Conservation (phyloP, 1,140 invertebrate species). For the Aradophagus sp. region DNA sequence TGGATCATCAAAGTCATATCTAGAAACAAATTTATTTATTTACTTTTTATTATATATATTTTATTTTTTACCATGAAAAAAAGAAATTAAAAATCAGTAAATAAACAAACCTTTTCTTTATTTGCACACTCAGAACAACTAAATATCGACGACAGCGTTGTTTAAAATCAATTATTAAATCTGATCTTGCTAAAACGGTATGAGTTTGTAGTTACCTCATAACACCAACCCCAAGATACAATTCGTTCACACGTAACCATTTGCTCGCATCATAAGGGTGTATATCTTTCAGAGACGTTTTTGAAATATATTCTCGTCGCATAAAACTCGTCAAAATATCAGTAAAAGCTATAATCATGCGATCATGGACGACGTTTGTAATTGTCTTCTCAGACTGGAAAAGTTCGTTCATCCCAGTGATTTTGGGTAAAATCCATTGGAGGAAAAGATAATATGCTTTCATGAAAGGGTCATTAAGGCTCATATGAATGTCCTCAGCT, state of each 20-base stretch:
- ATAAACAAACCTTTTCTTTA: slow-evolving; percentile 1
- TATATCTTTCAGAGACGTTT: background rate
- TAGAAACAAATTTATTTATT: no score
- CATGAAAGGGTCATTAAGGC: slow-evolving; percentile 16
- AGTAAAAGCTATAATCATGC: background rate
- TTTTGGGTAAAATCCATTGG: slow-evolving; percentile 13
- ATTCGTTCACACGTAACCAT: background rate
- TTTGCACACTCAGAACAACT: background rate
- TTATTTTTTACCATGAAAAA: no score
- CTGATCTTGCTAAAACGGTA: background rate
- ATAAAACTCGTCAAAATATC: slow-evolving; percentile 8
- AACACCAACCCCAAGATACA: slow-evolving; percentile 13
- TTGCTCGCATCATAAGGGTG: background rate
- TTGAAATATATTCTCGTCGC: background rate
- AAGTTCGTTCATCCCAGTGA: slow-evolving; percentile 7
- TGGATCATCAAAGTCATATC: no score
- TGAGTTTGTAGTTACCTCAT: background rate
- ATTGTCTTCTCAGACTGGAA: slow-evolving; percentile 17
- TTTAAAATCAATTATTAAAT: slow-evolving; percentile 1
- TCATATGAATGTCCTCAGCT: slow-evolving; percentile 10
- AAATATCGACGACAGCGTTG: background rate
- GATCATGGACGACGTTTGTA: slow-evolving; percentile 2
- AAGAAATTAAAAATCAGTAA: no score
- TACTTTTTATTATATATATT: no score
- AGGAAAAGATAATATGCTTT: slow-evolving; percentile 10